A percentile compares a stretch with the other conserved stretches of the same genome.
Evolutionary conservation across 2,888 invertebrate species (phyloP).

Genomic region (Erpobdella octoculata): DNA sequence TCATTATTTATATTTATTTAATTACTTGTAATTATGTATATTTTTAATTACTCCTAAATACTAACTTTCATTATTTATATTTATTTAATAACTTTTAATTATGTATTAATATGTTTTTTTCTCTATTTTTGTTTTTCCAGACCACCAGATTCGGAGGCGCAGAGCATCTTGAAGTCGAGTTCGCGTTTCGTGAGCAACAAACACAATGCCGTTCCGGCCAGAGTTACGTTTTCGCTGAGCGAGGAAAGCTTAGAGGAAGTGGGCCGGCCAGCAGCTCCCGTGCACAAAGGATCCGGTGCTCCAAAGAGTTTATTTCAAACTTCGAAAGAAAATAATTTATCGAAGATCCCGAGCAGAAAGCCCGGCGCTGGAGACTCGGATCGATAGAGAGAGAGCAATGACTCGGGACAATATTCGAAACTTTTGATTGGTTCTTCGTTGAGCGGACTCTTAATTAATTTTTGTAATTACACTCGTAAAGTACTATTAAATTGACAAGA

Average conservation of each 20-base stretch:
- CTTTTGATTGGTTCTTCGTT: too few relatives aligned
- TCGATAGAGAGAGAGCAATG: too few relatives aligned
- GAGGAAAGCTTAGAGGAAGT: neutral
- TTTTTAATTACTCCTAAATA: neutral
- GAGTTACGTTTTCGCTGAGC: neutral
- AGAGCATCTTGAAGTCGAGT: neutral
- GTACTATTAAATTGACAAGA: neutral
- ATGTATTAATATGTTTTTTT: too few relatives aligned
- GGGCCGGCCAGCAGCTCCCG: too few relatives aligned
- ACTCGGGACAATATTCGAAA: too few relatives aligned
- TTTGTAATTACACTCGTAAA: neutral
- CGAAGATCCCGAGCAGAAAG: too few relatives aligned
- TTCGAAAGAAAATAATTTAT: too few relatives aligned
- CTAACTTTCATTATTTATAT: neutral
- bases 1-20: neutral
- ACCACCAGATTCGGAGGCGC: neutral
- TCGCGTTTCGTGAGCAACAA: constrained; percentile 2
- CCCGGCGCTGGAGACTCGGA: too few relatives aligned
- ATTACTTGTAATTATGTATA: neutral
- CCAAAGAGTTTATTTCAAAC: too few relatives aligned
- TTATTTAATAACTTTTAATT: too few relatives aligned
- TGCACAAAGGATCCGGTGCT: too few relatives aligned
- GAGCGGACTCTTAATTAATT: neutral
- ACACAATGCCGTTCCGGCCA: neutral
- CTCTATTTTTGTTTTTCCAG: neutral